Evolutionary conservation across 2,113 vertebrate genomes (phyloP), one percentile per base, ranked within the genome.

Genomic region (Sylvia atricapilla): DNA sequence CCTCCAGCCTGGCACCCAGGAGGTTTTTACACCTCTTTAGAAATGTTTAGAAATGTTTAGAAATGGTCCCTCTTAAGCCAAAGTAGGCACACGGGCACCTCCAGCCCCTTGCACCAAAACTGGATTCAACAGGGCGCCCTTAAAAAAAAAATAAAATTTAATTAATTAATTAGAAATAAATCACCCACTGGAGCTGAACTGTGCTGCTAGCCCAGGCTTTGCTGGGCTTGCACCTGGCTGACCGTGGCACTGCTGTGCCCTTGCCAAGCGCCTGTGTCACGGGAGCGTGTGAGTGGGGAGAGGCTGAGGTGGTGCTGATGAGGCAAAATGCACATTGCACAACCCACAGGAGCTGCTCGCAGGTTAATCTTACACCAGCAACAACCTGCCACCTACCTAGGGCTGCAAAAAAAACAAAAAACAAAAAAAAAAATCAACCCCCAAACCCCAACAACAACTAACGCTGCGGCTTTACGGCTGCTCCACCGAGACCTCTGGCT

Each of bases 351-450:
- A 46, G 15, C 73, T 63, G 80, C 92, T 44, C 3, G 56, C 13
- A 8, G 90, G 87, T 95, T 94, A 88, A 88, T 82, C 84, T 92
- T 79, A 72, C 72, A 93, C 94, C 7, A 94, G 93, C 80, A 91
- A 69, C 93, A 91, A 90, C 87, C 91, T 93, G 92, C 90, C 81
- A 91, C 76, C 83, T 84, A 84, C 60, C 74, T 8, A 41, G 64
- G 68, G 22, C 67, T 84, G 41, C 60, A 66, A 25, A 12, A 33
- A 78, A 46, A 30, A 37, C 37, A 37, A 16, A 24, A 35, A 6
- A 49, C 19, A 27, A 49, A 25, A 13, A 24, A 49, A 43, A 43
- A 16, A 43, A 43, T 15, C 43, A 15, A 17, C 15, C 43, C 13
- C 41, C 41, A 13, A 28, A 11, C 11, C 58, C 37, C 53, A 31